A percentile compares a stretch with the other conserved stretches of the same genome.
Conservation (phyloP, 1,140 invertebrate genomes). For the Eurosta solidaginis region DNA sequence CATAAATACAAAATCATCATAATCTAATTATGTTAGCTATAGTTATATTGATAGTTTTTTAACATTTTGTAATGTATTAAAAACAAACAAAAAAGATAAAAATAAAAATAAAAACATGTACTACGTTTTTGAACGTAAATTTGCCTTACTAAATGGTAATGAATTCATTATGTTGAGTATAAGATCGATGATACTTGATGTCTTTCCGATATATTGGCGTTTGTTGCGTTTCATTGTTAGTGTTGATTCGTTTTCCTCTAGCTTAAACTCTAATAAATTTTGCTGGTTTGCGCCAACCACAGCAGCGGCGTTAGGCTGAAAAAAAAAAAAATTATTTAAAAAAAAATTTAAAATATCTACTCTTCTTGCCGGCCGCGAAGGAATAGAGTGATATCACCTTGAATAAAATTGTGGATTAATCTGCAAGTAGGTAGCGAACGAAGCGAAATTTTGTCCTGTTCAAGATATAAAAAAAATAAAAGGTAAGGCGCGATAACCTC, state of each 20-base stretch:
- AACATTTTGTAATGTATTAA: constrained; percentile 21
- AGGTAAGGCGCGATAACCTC: too few relatives aligned
- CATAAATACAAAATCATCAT: constrained; percentile 2
- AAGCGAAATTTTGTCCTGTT: too few relatives aligned
- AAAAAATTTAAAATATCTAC: too few relatives aligned
- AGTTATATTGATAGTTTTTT: constrained; percentile 29
- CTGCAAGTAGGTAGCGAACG: too few relatives aligned
- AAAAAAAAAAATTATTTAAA: not conserved
- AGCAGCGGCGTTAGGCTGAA: not conserved
- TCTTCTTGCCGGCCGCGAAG: too few relatives aligned
- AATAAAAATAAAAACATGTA: not conserved
- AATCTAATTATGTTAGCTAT: constrained; percentile 31
- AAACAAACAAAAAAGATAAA: not conserved
- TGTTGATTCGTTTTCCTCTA: not conserved
- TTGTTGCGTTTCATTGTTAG: not conserved
- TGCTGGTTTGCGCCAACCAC: not conserved
- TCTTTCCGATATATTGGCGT: not conserved
- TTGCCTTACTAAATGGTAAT: constrained; percentile 16
- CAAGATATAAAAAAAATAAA: too few relatives aligned
- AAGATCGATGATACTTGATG: constrained; percentile 26
- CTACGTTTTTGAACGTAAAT: constrained; percentile 25
- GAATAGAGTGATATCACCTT: too few relatives aligned
- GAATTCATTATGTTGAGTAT: constrained; percentile 30
- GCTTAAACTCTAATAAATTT: not conserved
- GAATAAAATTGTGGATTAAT: too few relatives aligned